These are phyloP conservation scores for Cairina moschata DNA, from an alignment of 2,113 vertebrate species.

Conservation along the genomic window DNA sequence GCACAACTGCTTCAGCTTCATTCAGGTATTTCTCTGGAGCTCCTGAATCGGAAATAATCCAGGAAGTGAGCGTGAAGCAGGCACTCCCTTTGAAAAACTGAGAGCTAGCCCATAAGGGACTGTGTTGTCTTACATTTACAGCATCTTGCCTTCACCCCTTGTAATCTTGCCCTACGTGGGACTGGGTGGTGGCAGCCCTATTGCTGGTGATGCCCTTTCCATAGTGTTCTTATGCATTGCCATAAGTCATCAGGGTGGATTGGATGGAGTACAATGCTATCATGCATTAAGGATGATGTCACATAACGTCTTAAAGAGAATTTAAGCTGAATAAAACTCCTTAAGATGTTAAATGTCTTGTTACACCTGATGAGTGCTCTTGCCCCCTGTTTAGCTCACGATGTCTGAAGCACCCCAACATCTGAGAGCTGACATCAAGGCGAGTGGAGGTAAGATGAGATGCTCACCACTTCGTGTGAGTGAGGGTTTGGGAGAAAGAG, in stretches of 20 bases:
- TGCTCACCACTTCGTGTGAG: background rate
- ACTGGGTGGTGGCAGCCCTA: background rate
- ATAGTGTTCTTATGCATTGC: background rate
- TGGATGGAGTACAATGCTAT: background rate
- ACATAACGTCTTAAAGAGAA: background rate
- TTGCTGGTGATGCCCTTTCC: background rate
- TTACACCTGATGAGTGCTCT: background rate
- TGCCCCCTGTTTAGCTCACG: background rate
- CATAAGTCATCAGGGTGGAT: background rate
- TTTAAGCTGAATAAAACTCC: background rate
- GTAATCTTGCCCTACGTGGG: background rate
- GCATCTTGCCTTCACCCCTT: background rate
- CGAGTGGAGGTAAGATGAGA: background rate
- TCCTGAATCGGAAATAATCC: background rate
- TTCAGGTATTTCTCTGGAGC: background rate
- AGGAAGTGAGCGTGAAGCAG: background rate
- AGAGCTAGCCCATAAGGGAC: background rate
- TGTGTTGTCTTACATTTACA: background rate
- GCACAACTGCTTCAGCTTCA: background rate
- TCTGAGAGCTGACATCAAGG: background rate
- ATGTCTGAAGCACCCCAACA: background rate
- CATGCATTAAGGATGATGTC: background rate
- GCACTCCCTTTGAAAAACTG: background rate
- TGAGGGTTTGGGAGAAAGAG: background rate
- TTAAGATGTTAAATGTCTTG: background rate